Evolutionary conservation across 2,888 invertebrate genomes (phyloP).

Genomic region (Rhagonycha fulva): DNA sequence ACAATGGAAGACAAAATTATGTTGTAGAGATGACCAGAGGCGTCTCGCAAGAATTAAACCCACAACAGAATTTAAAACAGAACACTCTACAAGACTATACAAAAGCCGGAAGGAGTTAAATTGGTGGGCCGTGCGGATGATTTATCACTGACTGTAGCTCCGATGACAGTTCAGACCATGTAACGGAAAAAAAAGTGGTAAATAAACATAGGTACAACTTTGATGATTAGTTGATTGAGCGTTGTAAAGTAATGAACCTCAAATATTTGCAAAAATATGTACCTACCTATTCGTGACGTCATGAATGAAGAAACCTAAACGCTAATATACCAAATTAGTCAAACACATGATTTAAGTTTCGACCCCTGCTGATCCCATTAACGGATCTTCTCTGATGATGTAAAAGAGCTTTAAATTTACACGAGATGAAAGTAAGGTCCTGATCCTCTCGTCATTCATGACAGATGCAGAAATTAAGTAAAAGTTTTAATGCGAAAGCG

Average conservation of each 20-base stretch:
- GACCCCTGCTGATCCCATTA: not conserved
- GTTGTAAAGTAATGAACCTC: not conserved
- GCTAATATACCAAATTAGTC: too few species aligned
- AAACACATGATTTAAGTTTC: too few species aligned
- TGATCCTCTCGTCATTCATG: too few species aligned
- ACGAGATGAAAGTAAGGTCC: too few species aligned
- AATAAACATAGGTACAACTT: not conserved
- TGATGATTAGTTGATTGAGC: not conserved
- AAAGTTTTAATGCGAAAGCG: not conserved
- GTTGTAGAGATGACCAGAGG: not conserved
- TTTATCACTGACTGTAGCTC: not conserved
- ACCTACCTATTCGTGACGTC: too few species aligned
- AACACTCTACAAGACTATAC: not conserved
- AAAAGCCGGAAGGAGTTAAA: not conserved
- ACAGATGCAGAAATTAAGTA: not conserved
- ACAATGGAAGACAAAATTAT: too few species aligned
- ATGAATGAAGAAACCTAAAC: too few species aligned
- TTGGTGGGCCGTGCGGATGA: not conserved
- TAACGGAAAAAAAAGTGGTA: too few species aligned
- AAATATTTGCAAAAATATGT: too few species aligned
- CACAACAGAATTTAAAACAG: not conserved
- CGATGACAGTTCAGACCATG: not conserved
- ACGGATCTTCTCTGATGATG: not conserved
- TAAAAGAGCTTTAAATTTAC: too few species aligned
- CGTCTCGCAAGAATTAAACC: not conserved